Base-by-base conservation (phyloP, 1,140 invertebrate species). In the Cecropterus lyciades region DNA sequence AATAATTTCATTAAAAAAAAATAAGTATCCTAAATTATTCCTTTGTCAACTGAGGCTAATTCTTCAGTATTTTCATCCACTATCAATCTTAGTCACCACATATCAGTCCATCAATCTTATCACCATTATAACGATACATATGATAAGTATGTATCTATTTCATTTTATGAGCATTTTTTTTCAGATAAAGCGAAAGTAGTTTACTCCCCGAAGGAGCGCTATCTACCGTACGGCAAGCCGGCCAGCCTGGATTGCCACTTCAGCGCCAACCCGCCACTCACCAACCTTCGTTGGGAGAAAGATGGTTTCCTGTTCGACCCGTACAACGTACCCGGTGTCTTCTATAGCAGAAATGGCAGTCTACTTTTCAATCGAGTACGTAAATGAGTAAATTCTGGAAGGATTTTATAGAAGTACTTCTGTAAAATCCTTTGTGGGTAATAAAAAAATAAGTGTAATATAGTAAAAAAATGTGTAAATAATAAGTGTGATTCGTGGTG, bases 221-320 rank as follows among this genome's bases (percentile, higher is more conserved):
- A 96, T 79, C 94, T 99, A 63, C 96, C 98, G 0, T 96, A 95
- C 71, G 97, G 98, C n/a, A 95, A 97, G 75, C 95, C 96, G n/a
- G 97, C 97, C 11, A 95, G 98, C 40, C 93, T 99, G 40, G 97
- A 98, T 85, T 99, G 98, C 86, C 97, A 98, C 80, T 98, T 98
- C 74, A 95, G 97, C 75, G 96, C 98, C 0, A 99, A 99, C 93
- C 98, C 98, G 13, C 96, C 97, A 1, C 92, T 99, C 57, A 97
- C 96, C n/a, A 97, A 98, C 83, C 93, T 99, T 15, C 95, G 97
- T 52, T 99, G 98, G 98, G 97, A 97, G 81, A 98, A 98, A 87
- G 97, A 98, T 85, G 97, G 97, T 14, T 96, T 98, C 76, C 94
- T 98, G 0, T 98, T 98, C 81, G 97, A 98, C 87, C 97, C 97